A percentile compares a stretch with the other conserved stretches of the same genome.
phyloP scores from a whole-genome alignment of 2,888 invertebrate species.

The Oxyteleia sp. region DNA sequence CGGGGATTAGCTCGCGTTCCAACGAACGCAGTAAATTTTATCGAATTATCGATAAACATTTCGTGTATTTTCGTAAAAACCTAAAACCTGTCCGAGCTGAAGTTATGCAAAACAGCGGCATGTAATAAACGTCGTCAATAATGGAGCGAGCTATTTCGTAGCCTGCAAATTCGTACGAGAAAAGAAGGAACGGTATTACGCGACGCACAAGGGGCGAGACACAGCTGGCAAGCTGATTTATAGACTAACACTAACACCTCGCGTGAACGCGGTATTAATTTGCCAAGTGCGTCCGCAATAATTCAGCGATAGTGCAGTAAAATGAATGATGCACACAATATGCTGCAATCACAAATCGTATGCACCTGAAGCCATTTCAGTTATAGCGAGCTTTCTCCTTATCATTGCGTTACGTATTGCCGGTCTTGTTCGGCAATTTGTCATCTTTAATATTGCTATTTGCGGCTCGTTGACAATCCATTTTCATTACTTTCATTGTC shows the following conservation, averaged over 20 bases:
- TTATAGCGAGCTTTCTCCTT: slow-evolving; percentile 63
- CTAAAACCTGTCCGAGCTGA: slow-evolving; percentile 36
- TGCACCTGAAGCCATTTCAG: slow-evolving; percentile 70
- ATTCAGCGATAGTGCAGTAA: slow-evolving; percentile 73
- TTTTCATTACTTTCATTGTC: slow-evolving; percentile 49
- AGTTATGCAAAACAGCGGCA: slow-evolving; percentile 52
- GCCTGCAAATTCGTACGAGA: slow-evolving; percentile 62
- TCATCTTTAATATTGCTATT: slow-evolving; percentile 66
- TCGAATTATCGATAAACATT: slow-evolving; percentile 30
- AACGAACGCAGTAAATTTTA: slow-evolving; percentile 10
- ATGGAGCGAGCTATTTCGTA: slow-evolving; percentile 53
- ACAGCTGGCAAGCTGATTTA: slow-evolving; percentile 71
- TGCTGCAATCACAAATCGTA: slow-evolving; percentile 73
- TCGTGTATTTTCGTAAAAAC: slow-evolving; percentile 24
- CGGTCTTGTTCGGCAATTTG: slow-evolving; percentile 56
- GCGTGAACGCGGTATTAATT: slow-evolving; percentile 74
- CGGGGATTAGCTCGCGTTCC: background rate
- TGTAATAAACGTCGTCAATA: slow-evolving; percentile 63
- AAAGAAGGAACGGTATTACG: slow-evolving; percentile 65
- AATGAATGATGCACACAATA: slow-evolving; percentile 74
- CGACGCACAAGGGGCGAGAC: slow-evolving; percentile 69
- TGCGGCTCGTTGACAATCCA: slow-evolving; percentile 51
- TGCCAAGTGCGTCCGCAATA: slow-evolving; percentile 74
- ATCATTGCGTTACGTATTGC: slow-evolving; percentile 61
- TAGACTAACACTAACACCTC: slow-evolving; percentile 72